Evolutionary conservation across 2,113 vertebrate genomes (phyloP).

Genomic region (Orcinus orca): DNA sequence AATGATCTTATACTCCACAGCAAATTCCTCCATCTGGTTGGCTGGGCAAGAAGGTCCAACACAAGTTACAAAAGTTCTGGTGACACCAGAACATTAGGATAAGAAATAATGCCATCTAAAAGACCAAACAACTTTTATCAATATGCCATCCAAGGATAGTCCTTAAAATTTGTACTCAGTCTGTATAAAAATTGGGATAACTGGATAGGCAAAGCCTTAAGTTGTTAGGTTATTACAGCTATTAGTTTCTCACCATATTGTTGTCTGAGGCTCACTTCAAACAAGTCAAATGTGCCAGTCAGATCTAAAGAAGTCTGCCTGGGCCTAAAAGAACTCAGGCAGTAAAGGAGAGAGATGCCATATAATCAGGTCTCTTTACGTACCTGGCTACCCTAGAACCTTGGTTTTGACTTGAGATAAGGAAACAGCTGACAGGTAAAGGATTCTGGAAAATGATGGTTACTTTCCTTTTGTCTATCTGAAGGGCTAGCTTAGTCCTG

Average conservation of each 20-base stretch:
- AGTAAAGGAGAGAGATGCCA: background rate
- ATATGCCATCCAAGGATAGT: background rate
- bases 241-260: background rate
- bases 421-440: background rate
- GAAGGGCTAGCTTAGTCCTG: background rate
- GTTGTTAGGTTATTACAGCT: background rate
- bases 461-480: background rate
- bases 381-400: background rate
- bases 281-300: background rate
- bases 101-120: background rate
- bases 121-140: background rate
- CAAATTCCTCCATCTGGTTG: constrained; percentile 89
- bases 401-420: background rate
- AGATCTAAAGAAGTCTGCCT: background rate
- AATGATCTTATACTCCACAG: constrained; percentile 89
- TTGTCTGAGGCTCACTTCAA: constrained; percentile 28
- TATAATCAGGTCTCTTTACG: background rate
- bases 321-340: background rate
- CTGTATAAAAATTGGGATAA: background rate
- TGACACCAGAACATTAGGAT: background rate
- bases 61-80: background rate
- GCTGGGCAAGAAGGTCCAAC: constrained; percentile 77
- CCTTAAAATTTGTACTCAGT: background rate
- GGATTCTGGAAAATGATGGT: background rate
- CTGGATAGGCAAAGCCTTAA: background rate